phyloP scores from a whole-genome alignment of 35 echinoderm and acorn worm genomes.

The Stichopus chloronotus region DNA sequence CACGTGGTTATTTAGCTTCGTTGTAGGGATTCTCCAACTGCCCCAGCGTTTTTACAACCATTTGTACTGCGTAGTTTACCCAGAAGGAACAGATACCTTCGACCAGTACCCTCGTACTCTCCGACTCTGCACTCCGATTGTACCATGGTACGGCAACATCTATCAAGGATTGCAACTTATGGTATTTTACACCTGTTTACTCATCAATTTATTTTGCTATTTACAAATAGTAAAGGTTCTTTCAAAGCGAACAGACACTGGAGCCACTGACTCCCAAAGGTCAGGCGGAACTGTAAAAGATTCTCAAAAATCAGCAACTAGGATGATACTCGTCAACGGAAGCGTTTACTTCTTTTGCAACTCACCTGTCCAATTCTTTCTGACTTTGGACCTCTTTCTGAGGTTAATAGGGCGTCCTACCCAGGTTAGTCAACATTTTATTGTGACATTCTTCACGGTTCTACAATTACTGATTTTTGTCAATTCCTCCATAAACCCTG shows the following conservation, averaged over 20 bases:
- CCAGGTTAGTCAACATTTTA: not conserved
- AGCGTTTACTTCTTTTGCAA: constrained; percentile 42
- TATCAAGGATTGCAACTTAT: not conserved
- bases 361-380: not conserved
- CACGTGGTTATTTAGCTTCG: constrained; percentile 10
- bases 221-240: not conserved
- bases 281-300: not conserved
- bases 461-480: not conserved
- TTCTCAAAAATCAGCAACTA: not conserved
- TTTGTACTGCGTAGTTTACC: constrained; percentile 9
- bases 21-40: not conserved
- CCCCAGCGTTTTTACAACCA: not conserved
- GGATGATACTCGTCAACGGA: constrained; percentile 35
- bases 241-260: not conserved
- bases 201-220: not conserved
- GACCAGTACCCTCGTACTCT: not conserved
- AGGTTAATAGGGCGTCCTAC: not conserved
- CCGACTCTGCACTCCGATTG: not conserved
- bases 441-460: not conserved
- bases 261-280: not conserved
- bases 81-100: not conserved
- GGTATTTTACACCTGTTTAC: constrained; percentile 14
- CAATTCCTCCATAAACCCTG: constrained; percentile 3
- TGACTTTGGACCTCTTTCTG: not conserved
- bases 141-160: not conserved